Evolutionary conservation across 2,888 invertebrate genomes (phyloP).

Genomic region (Eumacrocentrus americanus): DNA sequence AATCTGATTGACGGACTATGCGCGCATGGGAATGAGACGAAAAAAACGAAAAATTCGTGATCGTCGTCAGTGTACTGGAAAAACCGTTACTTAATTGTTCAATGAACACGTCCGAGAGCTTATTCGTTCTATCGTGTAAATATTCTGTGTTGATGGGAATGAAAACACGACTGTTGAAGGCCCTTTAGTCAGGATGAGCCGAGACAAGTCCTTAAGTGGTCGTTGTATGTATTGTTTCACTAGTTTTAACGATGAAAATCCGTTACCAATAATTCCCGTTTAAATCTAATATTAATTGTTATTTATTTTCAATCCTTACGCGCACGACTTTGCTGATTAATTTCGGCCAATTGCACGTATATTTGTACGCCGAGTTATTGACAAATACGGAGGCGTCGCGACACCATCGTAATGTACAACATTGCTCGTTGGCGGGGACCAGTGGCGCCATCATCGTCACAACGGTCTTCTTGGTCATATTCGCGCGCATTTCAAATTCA

Average conservation of each 20-base stretch:
- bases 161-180: too few species aligned
- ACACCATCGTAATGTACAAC: conserved; percentile 42
- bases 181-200: not conserved
- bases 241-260: not conserved
- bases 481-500: too few species aligned
- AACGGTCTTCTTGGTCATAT: conserved; percentile 19
- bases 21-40: not conserved
- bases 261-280: not conserved
- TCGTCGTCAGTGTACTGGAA: not conserved
- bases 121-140: not conserved
- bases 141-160: not conserved
- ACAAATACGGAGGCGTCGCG: conserved; percentile 56
- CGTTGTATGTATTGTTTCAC: not conserved
- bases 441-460: not conserved
- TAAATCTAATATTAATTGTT: not conserved
- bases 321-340: conserved; percentile 6
- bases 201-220: not conserved
- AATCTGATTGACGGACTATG: not conserved
- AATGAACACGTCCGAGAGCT: not conserved
- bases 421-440: conserved; percentile 10
- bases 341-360: conserved; percentile 35
- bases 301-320: not conserved
- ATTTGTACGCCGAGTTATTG: conserved; percentile 49
- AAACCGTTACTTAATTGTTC: conserved; percentile 7
- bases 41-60: not conserved